phyloP scores from a whole-genome alignment of 1,140 invertebrate genomes.

The Diplogasteroides magnus region DNA sequence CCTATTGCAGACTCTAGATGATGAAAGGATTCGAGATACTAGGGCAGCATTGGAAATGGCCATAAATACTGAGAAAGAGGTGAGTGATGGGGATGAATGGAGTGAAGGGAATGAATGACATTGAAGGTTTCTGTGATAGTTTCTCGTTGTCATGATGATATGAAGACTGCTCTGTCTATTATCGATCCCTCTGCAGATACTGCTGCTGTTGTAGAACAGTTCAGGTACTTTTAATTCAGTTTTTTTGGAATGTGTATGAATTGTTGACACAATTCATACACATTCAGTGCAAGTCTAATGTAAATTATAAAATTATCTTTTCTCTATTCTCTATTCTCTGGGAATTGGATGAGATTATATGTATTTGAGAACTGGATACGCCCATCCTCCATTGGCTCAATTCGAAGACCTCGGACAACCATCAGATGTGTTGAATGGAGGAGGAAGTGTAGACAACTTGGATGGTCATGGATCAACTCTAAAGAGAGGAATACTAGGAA shows the following conservation, averaged over 20 bases:
- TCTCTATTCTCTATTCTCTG: too few relatives aligned
- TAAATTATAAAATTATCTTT: too few relatives aligned
- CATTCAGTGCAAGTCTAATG: too few relatives aligned
- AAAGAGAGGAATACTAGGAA: constrained; percentile 22
- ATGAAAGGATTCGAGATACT: constrained; percentile 44
- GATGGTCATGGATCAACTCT: constrained; percentile 25
- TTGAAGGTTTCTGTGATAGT: constrained; percentile 4
- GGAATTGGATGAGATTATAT: too few relatives aligned
- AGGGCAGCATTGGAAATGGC: constrained; percentile 36
- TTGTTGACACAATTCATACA: too few relatives aligned
- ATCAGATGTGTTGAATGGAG: constrained; percentile 12
- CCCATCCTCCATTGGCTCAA: constrained; percentile 29
- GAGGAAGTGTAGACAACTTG: constrained; percentile 13
- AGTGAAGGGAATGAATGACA: neutral
- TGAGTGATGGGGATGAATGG: constrained; percentile 39
- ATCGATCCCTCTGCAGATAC: constrained; percentile 46
- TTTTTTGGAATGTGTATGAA: too few relatives aligned
- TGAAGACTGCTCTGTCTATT: constrained; percentile 36
- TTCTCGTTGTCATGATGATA: constrained; percentile 49
- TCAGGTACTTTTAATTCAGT: constrained; percentile 22
- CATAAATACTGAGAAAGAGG: constrained; percentile 42
- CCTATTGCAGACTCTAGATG: constrained; percentile 28
- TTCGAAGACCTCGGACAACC: constrained; percentile 49
- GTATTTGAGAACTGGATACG: constrained; percentile 39
- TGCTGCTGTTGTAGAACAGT: constrained; percentile 45